Conservation (phyloP, 2,797 vertebrate species). For the Pangasius larnaudii region DNA sequence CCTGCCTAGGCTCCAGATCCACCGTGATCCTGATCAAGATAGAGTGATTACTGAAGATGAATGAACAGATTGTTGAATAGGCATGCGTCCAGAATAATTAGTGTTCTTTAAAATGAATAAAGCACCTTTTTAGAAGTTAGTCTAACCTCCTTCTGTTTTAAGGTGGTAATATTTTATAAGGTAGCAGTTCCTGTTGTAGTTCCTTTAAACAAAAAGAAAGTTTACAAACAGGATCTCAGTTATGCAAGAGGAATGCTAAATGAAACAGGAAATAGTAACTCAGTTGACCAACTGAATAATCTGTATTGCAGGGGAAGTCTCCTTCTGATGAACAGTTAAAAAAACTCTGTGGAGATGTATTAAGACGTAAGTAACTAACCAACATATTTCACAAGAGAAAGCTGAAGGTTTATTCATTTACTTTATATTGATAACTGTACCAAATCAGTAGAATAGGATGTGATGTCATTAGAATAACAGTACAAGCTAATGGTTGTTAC, state of each 20-base stretch:
- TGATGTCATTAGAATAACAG: not conserved
- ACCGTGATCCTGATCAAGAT: not conserved
- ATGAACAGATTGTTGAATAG: not conserved
- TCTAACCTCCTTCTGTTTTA: not conserved
- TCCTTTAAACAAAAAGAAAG: not conserved
- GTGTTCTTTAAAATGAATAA: not conserved
- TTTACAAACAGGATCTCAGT: not conserved
- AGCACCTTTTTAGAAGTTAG: not conserved
- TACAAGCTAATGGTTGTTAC: not conserved
- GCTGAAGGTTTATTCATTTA: not conserved
- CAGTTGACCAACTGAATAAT: constrained; percentile 35
- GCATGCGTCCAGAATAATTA: not conserved
- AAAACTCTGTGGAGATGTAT: constrained; percentile 75
- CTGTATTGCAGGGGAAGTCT: constrained; percentile 78
- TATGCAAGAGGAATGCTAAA: not conserved
- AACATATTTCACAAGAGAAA: not conserved
- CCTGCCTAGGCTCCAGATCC: not conserved
- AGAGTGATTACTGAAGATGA: not conserved
- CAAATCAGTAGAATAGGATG: not conserved
- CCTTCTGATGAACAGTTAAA: constrained; percentile 79
- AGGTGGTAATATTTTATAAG: not conserved
- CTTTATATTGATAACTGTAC: not conserved
- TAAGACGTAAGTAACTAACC: constrained; percentile 74
- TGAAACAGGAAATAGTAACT: not conserved
- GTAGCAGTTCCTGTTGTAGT: not conserved